Evolutionary conservation across 2,113 vertebrate genomes (phyloP), one percentile per base, ranked within the genome.

Genomic region (Oenanthe oenanthe): DNA sequence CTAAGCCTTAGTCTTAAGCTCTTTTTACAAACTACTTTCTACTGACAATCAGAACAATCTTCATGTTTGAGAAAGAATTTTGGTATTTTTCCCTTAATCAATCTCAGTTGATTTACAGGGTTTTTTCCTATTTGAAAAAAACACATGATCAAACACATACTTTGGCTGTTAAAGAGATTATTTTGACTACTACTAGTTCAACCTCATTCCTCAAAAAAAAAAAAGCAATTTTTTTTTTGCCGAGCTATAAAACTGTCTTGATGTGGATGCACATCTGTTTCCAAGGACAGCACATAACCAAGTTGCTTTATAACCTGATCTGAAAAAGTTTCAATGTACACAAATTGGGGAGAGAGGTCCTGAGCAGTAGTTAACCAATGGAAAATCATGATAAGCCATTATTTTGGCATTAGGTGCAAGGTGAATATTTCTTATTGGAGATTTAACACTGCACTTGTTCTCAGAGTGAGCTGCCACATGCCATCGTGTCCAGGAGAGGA

Each of bases 101-200:
- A 75, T 43, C 36, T 70, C 40, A 40, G 57, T 54, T 87, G 47
- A 89, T 75, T 95, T 74, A 68, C 57, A 22, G 25, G 0, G 2
- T 4, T 6, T 95, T 88, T 43, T 32, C 48, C 29, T 53, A 53
- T 47, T 66, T 79, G 45, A 85, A 82, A 77, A 87, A 85, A 47
- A 51, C 58, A 80, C 58, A 87, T 65, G 68, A 63, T 57, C 48
- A 95, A 89, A 93, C 57, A 79, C 36, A 85, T 32, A 94, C 93
- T 93, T 94, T 85, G 87, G 93, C 96, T 96, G 89, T 62, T 95
- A 95, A 76, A 94, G 43, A 96, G 90, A 84, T 70, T 57, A 65
- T 95, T 86, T 96, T 79, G 68, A 74, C 38, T 70, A 95, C 53
- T 67, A 21, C 22, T 65, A 60, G 54, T 76, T 67, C 56, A 87